Base-by-base conservation (phyloP, 2,888 invertebrate species). In the Eristalis pertinax region DNA sequence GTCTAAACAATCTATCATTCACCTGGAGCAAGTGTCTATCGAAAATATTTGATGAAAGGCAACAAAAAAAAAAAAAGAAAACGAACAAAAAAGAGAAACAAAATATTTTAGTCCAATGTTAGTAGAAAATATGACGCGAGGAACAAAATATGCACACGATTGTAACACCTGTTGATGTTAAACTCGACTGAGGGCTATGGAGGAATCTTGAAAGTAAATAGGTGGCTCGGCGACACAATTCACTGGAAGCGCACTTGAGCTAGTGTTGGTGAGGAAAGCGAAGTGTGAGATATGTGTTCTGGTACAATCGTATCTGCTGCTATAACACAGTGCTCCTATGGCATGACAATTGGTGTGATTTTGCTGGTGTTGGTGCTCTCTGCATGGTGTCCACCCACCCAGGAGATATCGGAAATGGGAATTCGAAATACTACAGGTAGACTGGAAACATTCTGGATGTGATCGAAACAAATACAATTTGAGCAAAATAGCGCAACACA, bases 141-240 rank as follows among this genome's bases (percentile, higher is more conserved):
- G 60, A 73, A 72, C 43, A 68, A 32, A 79, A 63, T 76, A 64
- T 83, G 65, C 74, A 89, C 89, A 90, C 90, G 90, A 89, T 89
- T 89, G 87, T 90, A 90, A 90, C 90, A 90, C 90, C 90, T 90
- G 90, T 90, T 90, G 90, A 90, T 89, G 89, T 89, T 90, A 78
- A 89, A 90, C 89, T 89, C 89, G 89, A 90, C 90, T 90, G 90
- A 90, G 88, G 86, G 89, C 89, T 80, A 73, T 84, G 88, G 83
- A 89, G 72, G 84, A 79, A 80, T 80, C 84, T 87, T 69, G 65
- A 87, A 73, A 79, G 84, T 84, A 87, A 87, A 87, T 87, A 87
- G 87, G 84, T 87, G 84, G 84, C 80, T 87, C 73, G 41, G 60
- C 74, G 62, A 70, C 75, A 70, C 67, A 70, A 83, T 83, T 38